phyloP scores from a whole-genome alignment of 2,888 invertebrate genomes.

The Anticlea derivata region DNA sequence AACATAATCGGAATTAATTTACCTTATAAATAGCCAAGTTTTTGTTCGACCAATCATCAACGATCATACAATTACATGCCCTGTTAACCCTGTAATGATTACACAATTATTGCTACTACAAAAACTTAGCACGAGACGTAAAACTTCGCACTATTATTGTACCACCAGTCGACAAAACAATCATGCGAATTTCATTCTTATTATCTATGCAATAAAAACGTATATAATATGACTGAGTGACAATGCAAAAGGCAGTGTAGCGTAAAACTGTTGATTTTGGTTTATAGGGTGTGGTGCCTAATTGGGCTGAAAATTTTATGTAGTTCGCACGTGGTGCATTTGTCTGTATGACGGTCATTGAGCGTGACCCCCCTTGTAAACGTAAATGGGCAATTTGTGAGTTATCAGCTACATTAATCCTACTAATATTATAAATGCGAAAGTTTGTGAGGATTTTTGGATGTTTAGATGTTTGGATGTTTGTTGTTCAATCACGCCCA shows the following conservation, averaged over 20 bases:
- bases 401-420: not conserved
- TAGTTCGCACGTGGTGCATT: constrained; percentile 57
- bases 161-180: too few species aligned
- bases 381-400: constrained; percentile 16
- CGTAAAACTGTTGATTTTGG: constrained; percentile 56
- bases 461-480: too few species aligned
- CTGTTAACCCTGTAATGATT: constrained; percentile 65
- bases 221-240: not conserved
- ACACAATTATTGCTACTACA: constrained; percentile 40
- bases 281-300: constrained; percentile 55
- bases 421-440: too few species aligned
- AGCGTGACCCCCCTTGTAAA: constrained; percentile 27
- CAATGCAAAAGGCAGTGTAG: constrained; percentile 37
- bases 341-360: constrained; percentile 22
- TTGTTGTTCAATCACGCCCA: too few species aligned
- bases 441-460: too few species aligned
- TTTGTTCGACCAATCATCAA: constrained; percentile 56
- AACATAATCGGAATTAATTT: constrained; percentile 23
- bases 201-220: not conserved
- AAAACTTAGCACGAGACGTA: constrained; percentile 36
- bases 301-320: constrained; percentile 62
- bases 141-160: constrained; percentile 13
- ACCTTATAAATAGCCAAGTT: constrained; percentile 34
- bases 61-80: constrained; percentile 66
- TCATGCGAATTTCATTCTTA: not conserved